Conservation (phyloP, 1,140 invertebrate species). For the Drosophila carrolli region DNA sequence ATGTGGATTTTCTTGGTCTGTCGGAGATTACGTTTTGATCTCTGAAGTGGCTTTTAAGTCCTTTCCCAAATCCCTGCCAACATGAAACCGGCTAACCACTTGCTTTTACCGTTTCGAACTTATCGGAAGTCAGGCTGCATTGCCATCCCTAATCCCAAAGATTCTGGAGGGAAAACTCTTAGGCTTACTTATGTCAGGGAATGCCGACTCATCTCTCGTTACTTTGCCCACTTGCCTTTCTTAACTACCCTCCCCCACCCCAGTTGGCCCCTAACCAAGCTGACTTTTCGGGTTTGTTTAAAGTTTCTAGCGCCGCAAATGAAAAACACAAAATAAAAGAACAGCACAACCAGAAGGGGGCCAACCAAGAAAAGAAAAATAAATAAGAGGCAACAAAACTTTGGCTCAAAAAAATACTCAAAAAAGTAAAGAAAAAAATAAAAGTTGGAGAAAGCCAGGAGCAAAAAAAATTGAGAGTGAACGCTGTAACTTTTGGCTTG, state of each 20-base stretch:
- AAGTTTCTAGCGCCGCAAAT: constrained; percentile 53
- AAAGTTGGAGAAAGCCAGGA: constrained; percentile 24
- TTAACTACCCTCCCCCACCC: background rate
- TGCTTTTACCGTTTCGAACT: constrained; percentile 38
- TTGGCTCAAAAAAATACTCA: constrained; percentile 35
- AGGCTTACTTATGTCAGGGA: constrained; percentile 76
- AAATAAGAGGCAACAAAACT: constrained; percentile 75
- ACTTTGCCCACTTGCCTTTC: constrained; percentile 12
- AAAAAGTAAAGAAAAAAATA: background rate
- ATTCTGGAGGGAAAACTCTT: constrained; percentile 58
- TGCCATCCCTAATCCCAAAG: constrained; percentile 28
- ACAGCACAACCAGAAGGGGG: constrained; percentile 22
- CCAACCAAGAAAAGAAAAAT: constrained; percentile 55
- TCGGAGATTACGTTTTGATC: constrained; percentile 28
- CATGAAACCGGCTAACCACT: constrained; percentile 43
- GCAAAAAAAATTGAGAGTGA: constrained; percentile 36
- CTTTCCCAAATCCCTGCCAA: constrained; percentile 25
- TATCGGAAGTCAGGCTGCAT: constrained; percentile 21
- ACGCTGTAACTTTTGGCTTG: constrained; percentile 66
- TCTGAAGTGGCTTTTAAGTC: constrained; percentile 7
- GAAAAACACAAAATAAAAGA: constrained; percentile 21
- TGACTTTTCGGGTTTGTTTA: constrained; percentile 68
- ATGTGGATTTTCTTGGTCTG: background rate
- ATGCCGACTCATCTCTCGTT: constrained; percentile 48
- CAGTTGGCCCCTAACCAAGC: constrained; percentile 11